Evolutionary conservation across 1,140 invertebrate species (phyloP).

Genomic region (Teleogryllus occipitalis): DNA sequence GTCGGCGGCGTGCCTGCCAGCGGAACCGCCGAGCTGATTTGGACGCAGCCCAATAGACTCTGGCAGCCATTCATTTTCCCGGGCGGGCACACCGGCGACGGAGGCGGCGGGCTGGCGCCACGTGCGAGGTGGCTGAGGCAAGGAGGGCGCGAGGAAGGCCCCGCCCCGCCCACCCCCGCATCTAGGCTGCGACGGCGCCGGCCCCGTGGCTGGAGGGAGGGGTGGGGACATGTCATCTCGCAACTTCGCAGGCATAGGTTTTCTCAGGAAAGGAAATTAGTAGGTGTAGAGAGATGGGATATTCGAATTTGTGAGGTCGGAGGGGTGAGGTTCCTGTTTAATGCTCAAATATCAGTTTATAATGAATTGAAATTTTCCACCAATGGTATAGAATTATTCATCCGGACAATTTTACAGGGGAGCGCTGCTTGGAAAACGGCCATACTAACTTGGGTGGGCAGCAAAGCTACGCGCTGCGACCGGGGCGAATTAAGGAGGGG

Average conservation of each 20-base stretch:
- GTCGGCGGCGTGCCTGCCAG: not conserved
- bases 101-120: not conserved
- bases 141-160: not conserved
- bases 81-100: not conserved
- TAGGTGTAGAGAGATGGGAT: not conserved
- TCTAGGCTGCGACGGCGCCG: no score
- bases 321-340: not conserved
- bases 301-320: not conserved
- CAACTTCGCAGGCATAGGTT: not conserved
- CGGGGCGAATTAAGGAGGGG: no score
- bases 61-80: not conserved
- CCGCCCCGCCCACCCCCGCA: no score
- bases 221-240: not conserved
- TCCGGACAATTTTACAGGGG: not conserved
- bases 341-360: not conserved
- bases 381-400: not conserved
- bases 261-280: not conserved
- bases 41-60: not conserved
- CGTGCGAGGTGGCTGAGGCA: not conserved
- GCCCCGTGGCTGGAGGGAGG: no score
- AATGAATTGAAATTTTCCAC: not conserved
- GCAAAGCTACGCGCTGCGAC: no score
- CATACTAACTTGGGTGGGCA: not conserved
- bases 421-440: not conserved
- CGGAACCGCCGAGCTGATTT: constrained; percentile 2